Conservation (phyloP, 1,140 invertebrate genomes). For the Oreohelix idahoensis region DNA sequence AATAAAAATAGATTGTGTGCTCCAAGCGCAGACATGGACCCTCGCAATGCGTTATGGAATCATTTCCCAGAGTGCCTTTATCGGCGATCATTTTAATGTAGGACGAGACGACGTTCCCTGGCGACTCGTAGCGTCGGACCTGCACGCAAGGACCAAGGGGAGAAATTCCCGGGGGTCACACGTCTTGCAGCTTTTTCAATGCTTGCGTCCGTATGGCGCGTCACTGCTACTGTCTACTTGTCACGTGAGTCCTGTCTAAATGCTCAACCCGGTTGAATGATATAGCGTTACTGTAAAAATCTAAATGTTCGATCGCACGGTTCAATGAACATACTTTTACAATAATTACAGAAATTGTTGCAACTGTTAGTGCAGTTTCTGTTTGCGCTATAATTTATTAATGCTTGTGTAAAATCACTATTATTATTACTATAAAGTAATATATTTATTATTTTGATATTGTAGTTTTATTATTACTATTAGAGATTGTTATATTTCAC, state of each 20-base stretch:
- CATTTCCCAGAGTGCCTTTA: not conserved
- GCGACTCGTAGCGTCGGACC: not conserved
- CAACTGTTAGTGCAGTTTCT: too few species aligned
- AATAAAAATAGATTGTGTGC: conserved; percentile 24
- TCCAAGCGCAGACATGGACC: not conserved
- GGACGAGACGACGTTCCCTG: not conserved
- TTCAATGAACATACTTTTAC: too few species aligned
- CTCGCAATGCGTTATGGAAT: conserved; percentile 12
- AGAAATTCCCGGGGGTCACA: not conserved
- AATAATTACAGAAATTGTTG: too few species aligned
- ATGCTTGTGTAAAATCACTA: too few species aligned
- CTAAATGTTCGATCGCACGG: too few species aligned
- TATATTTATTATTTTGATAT: too few species aligned
- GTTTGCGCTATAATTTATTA: too few species aligned
- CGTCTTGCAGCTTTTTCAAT: not conserved
- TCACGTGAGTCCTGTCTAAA: not conserved
- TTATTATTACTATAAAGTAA: too few species aligned
- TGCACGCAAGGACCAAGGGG: not conserved
- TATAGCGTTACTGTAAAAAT: too few species aligned
- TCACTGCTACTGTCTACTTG: not conserved
- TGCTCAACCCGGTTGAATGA: not conserved
- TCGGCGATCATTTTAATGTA: not conserved
- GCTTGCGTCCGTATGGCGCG: not conserved
- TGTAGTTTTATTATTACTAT: too few species aligned
- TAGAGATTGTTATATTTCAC: too few species aligned